Percentiles rank a stretch among this genome's conserved stretches.
Conservation (phyloP, 1,140 invertebrate species). For the Conus ventricosus region DNA sequence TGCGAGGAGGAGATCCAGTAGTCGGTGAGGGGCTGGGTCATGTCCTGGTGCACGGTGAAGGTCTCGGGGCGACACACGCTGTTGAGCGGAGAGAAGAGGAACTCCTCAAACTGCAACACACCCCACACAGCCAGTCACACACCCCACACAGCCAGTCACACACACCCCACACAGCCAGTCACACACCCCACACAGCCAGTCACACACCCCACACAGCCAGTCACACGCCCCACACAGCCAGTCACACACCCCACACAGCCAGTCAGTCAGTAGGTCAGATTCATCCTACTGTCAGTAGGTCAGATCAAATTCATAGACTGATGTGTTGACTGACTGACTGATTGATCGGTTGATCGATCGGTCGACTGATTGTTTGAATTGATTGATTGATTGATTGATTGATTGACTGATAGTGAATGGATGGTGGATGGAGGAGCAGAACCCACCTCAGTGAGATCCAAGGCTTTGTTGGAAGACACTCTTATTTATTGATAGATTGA, state of each 20-base stretch:
- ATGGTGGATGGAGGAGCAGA: too few relatives aligned
- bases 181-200: slow-evolving; percentile 41
- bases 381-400: too few relatives aligned
- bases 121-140: neutral
- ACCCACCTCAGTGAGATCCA: too few relatives aligned
- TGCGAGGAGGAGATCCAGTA: slow-evolving; percentile 82
- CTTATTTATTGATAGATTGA: too few relatives aligned
- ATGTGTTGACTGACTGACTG: too few relatives aligned
- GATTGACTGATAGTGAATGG: too few relatives aligned
- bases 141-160: slow-evolving; percentile 44
- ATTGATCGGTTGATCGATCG: neutral
- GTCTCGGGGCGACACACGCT: slow-evolving; percentile 88
- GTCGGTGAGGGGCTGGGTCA: slow-evolving; percentile 90
- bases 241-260: slow-evolving; percentile 42
- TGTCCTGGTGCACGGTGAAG: slow-evolving; percentile 89
- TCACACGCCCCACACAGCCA: slow-evolving; percentile 40
- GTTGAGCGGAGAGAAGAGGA: slow-evolving; percentile 94
- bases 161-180: neutral
- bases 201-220: slow-evolving; percentile 41
- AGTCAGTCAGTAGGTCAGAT: too few relatives aligned
- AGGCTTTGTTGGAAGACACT: too few relatives aligned
- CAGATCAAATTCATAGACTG: too few relatives aligned
- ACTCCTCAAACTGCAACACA: slow-evolving; percentile 87
- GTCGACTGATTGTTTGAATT: too few relatives aligned
- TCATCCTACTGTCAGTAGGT: too few relatives aligned